A percentile compares a stretch with the other conserved stretches of the same genome.
Evolutionary conservation across 2,888 invertebrate genomes (phyloP).

Genomic region (Drosophila testacea): DNA sequence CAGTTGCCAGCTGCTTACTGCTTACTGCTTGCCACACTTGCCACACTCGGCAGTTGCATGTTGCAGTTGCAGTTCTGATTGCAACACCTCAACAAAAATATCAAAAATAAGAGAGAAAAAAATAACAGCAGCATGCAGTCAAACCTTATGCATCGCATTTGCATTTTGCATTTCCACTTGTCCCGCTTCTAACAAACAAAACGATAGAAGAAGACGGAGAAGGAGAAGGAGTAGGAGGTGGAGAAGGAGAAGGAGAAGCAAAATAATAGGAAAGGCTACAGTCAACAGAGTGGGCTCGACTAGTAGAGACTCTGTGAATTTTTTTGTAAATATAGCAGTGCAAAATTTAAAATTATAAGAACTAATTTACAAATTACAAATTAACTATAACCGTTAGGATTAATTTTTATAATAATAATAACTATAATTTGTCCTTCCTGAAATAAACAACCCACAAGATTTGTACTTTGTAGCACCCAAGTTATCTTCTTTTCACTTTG

Average conservation of each 20-base stretch:
- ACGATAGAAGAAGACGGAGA: constrained; percentile 3
- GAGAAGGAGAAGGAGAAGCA: neutral
- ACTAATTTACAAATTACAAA: too few relatives aligned
- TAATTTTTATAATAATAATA: too few relatives aligned
- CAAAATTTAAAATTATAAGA: too few relatives aligned
- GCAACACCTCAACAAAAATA: constrained; percentile 40
- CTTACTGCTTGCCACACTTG: constrained; percentile 17
- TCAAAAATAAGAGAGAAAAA: constrained; percentile 2
- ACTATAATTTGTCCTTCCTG: too few relatives aligned
- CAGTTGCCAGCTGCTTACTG: too few relatives aligned
- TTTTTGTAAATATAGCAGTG: too few relatives aligned
- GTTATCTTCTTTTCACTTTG: too few relatives aligned
- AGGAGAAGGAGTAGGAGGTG: neutral
- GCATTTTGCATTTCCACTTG: constrained; percentile 45
- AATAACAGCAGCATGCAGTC: constrained; percentile 36
- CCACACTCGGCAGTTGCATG: constrained; percentile 12
- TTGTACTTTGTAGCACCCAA: too few relatives aligned
- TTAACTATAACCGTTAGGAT: too few relatives aligned
- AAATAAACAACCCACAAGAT: too few relatives aligned
- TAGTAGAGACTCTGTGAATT: too few relatives aligned
- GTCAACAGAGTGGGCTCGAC: too few relatives aligned
- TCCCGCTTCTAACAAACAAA: constrained; percentile 41
- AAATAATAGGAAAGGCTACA: neutral
- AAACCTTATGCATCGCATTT: constrained; percentile 29
- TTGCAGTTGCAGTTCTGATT: constrained; percentile 53